Conservation (phyloP, 2,888 invertebrate genomes). For the Coelopa pilipes region DNA sequence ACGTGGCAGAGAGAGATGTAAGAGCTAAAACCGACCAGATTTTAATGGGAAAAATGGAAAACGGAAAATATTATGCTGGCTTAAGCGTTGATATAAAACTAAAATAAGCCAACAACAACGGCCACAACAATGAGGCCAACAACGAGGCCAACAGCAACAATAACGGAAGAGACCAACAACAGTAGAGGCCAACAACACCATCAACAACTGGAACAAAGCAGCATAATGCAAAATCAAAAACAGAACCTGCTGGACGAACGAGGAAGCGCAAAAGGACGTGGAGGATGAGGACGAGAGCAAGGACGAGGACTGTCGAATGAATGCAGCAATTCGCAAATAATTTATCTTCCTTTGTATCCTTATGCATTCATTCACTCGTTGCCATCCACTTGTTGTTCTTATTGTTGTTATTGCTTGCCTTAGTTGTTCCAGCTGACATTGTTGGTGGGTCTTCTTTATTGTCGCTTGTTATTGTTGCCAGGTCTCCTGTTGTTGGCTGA, state of each 20-base stretch:
- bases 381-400: not conserved
- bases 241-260: not conserved
- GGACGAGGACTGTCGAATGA: not conserved
- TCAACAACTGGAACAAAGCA: not conserved
- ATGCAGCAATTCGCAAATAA: conserved; percentile 27
- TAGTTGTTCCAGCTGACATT: not conserved
- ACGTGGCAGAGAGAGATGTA: no score
- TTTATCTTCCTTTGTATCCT: conserved; percentile 32
- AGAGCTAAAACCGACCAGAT: no score
- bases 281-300: not conserved
- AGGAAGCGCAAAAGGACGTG: not conserved
- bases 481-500: not conserved
- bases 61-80: no score
- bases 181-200: not conserved
- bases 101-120: conserved; percentile 16
- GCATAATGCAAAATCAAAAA: not conserved
- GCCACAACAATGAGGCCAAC: not conserved
- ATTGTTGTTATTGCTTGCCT: conserved; percentile 2
- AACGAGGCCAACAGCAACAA: conserved; percentile 4
- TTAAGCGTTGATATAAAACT: no score
- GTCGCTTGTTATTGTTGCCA: not conserved
- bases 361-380: conserved; percentile 8
- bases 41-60: no score
- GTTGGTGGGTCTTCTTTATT: not conserved
- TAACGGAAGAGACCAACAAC: conserved; percentile 5